Percentiles rank a stretch among this genome's conserved stretches.
Evolutionary conservation across 2,888 invertebrate genomes (phyloP).

Genomic region (Synanthedon vespiformis): DNA sequence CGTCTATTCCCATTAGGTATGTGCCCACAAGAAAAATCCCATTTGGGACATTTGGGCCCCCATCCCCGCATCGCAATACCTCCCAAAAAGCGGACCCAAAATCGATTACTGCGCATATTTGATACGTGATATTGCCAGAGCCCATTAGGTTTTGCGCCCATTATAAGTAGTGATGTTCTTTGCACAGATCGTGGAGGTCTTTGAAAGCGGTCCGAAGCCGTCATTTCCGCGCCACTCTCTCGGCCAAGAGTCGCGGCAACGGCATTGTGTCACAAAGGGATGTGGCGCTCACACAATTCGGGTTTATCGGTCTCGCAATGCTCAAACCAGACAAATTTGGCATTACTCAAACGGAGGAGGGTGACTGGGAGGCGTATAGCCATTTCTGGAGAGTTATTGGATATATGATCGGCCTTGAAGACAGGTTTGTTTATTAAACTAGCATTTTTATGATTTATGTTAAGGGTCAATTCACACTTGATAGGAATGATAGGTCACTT

Average conservation of each 20-base stretch:
- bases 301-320: conserved; percentile 83
- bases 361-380: conserved; percentile 79
- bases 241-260: conserved; percentile 39
- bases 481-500: no score
- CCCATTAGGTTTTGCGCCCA: no score
- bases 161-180: no score
- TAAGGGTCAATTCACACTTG: no score
- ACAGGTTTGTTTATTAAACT: conserved; percentile 64
- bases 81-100: no score
- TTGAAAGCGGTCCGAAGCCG: conserved; percentile 74
- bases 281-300: conserved; percentile 88
- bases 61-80: no score
- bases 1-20: no score
- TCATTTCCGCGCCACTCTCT: conserved; percentile 74
- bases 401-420: conserved; percentile 83
- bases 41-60: no score
- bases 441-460: not conserved
- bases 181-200: conserved; percentile 75
- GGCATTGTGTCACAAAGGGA: conserved; percentile 82
- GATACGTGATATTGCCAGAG: no score
- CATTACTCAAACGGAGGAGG: conserved; percentile 67
- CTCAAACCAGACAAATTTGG: conserved; percentile 75
- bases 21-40: no score
- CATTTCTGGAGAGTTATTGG: conserved; percentile 90
- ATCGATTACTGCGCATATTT: no score